Evolutionary conservation across 1,140 invertebrate species (phyloP), one percentile per base, ranked within the genome.

Genomic region (Drosophila fuyamai): DNA sequence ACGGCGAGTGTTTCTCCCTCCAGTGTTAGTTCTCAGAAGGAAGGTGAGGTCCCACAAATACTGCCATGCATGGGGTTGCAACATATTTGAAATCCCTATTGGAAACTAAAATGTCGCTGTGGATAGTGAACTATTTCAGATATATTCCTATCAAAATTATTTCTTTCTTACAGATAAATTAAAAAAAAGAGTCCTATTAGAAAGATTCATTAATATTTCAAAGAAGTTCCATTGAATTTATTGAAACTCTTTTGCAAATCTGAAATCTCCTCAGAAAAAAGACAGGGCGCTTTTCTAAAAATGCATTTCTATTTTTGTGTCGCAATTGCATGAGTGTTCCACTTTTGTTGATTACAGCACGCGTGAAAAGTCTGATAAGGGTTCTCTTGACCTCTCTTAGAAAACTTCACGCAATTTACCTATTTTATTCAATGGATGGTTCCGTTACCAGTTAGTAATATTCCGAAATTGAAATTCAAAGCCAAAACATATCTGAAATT

Each of bases 1-100:
- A 84, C 92, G 88, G 92, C 91, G 81, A 92, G 92, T 77, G 92
- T 92, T 60, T 92, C 92, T 79, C 92, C 92, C 63, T 92, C 92
- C 74, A 92, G 92, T 91, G 92, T 92, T 78, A 92, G 92, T 79
- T 92, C 92, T 38, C 92, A 92, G 75, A 91, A 92, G 65, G 84
- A 91, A 92, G 92, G 92, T 92, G 76, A 90, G 83, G 58, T 38
- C 38, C 35, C 35, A 43, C 12, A 62, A 36, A 36, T n/a, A 5
- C 18, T 16, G 4, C 1, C 8, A 29, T 1, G 5, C 14, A 12
- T 27, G 14, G 35, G 58, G 14, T 12, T 12, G 44, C 7, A 40
- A 32, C 16, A 36, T 35, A 35, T 16, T 32, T n/a, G n/a, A 32
- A 40, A 10, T 8, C 7, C 36, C 13, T 8, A n/a, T 56, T 41